Percentiles rank a stretch among this genome's conserved stretches.
These are phyloP conservation scores for Nibea coibor DNA, from an alignment of 2,113 vertebrate species.

Conservation along the genomic window DNA sequence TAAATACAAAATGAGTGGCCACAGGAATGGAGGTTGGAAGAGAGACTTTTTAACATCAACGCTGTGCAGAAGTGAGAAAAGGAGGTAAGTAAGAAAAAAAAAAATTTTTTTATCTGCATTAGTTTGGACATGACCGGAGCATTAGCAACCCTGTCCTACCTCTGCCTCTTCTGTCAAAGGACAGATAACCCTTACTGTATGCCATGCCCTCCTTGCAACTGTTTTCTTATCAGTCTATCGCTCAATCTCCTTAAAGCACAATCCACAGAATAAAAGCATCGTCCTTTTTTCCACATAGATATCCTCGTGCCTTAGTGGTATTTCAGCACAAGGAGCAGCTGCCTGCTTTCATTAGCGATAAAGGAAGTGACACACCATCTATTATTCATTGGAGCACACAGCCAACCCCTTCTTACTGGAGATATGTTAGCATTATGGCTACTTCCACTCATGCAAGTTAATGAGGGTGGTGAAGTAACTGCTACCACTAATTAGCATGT, in stretches of 20 bases:
- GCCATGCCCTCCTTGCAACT: slow-evolving; percentile 33
- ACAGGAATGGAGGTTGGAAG: not conserved
- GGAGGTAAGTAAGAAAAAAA: too few relatives aligned
- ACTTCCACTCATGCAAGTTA: slow-evolving; percentile 51
- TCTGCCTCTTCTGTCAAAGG: slow-evolving; percentile 30
- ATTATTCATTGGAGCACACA: slow-evolving; percentile 70
- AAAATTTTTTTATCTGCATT: slow-evolving; percentile 44
- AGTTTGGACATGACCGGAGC: slow-evolving; percentile 14
- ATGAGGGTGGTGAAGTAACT: slow-evolving; percentile 44
- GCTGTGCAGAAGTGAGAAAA: not conserved
- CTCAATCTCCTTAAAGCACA: slow-evolving; percentile 17
- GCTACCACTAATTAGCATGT: slow-evolving; percentile 57
- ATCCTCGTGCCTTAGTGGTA: slow-evolving; percentile 29
- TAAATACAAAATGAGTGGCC: not conserved
- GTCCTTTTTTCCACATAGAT: slow-evolving; percentile 16
- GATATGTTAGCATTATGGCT: slow-evolving; percentile 37
- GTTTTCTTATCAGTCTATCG: slow-evolving; percentile 50
- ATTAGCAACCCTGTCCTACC: slow-evolving; percentile 4
- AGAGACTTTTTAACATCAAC: not conserved
- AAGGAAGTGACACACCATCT: slow-evolving; percentile 68
- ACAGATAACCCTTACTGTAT: slow-evolving; percentile 51
- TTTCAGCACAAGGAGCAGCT: slow-evolving; percentile 62
- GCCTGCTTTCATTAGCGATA: slow-evolving; percentile 69
- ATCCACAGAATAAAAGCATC: slow-evolving; percentile 20
- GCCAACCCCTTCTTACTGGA: slow-evolving; percentile 42